These are phyloP conservation scores for Neelides folsomi DNA, from an alignment of 2,888 invertebrate genomes.

Conservation along the genomic window DNA sequence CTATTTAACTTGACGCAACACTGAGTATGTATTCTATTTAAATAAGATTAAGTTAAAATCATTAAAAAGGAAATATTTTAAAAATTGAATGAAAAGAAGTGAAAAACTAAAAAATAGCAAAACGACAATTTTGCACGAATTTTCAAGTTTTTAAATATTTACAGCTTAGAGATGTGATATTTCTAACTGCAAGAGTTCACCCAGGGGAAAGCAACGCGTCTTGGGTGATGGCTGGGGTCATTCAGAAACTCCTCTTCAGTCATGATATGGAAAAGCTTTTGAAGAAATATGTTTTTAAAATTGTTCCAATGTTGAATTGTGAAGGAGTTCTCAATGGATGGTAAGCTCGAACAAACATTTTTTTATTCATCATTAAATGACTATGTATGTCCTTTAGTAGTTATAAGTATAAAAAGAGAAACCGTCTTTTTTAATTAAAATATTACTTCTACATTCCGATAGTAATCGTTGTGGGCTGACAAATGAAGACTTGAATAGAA, in stretches of 20 bases:
- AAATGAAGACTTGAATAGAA: conserved; percentile 71
- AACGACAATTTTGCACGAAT: too few species aligned
- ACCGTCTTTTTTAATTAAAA: conserved; percentile 1
- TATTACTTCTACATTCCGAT: conserved; percentile 39
- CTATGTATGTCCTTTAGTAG: too few species aligned
- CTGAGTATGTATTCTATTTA: too few species aligned
- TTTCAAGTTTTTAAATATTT: neutral
- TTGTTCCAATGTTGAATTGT: conserved; percentile 77
- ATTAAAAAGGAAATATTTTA: too few species aligned
- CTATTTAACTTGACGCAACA: neutral
- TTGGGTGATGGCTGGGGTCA: conserved; percentile 74
- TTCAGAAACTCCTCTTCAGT: conserved; percentile 50
- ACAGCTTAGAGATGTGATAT: conserved; percentile 47
- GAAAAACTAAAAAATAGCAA: too few species aligned
- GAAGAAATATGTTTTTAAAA: conserved; percentile 64
- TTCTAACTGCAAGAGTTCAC: conserved; percentile 67
- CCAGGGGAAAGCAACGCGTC: conserved; percentile 79
- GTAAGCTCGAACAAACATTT: conserved; percentile 48
- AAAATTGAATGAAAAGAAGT: too few species aligned
- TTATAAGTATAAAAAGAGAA: too few species aligned
- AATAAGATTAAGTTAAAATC: too few species aligned
- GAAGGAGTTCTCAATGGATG: conserved; percentile 78
- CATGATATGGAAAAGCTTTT: conserved; percentile 48
- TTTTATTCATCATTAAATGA: too few species aligned
- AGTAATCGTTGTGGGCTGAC: conserved; percentile 71